Conservation (phyloP, 1,140 invertebrate genomes). For the Nylanderia fulva region DNA sequence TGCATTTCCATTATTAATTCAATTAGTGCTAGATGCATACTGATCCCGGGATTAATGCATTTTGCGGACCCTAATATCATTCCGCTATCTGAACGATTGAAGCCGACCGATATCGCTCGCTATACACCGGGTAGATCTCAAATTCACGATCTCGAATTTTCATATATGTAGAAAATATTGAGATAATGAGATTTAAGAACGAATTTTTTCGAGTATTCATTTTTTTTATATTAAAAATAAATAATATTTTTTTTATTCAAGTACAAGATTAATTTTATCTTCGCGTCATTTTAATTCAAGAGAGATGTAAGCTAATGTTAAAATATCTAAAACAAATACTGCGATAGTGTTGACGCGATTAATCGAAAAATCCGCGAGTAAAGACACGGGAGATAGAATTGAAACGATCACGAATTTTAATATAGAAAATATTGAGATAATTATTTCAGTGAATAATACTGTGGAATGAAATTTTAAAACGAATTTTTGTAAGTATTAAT, state of each 20-base stretch:
- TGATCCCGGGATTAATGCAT: slow-evolving; percentile 54
- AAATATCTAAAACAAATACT: background rate
- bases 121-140: background rate
- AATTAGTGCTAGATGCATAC: slow-evolving; percentile 59
- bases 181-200: background rate
- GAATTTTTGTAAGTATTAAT: background rate
- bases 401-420: background rate
- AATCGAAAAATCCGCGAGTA: background rate
- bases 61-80: slow-evolving; percentile 39
- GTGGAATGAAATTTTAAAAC: background rate
- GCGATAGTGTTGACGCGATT: background rate
- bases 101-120: background rate
- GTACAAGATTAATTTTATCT: background rate
- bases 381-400: background rate
- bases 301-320: background rate
- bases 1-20: slow-evolving; percentile 67
- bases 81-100: slow-evolving; percentile 31
- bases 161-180: background rate
- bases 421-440: background rate
- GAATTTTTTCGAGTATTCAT: background rate
- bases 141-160: background rate
- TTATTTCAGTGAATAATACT: no score
- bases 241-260: background rate
- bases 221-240: background rate
- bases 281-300: background rate